These are phyloP conservation scores for Pterocles burchelli DNA, from an alignment of 2,113 vertebrate genomes.

Conservation along the genomic window DNA sequence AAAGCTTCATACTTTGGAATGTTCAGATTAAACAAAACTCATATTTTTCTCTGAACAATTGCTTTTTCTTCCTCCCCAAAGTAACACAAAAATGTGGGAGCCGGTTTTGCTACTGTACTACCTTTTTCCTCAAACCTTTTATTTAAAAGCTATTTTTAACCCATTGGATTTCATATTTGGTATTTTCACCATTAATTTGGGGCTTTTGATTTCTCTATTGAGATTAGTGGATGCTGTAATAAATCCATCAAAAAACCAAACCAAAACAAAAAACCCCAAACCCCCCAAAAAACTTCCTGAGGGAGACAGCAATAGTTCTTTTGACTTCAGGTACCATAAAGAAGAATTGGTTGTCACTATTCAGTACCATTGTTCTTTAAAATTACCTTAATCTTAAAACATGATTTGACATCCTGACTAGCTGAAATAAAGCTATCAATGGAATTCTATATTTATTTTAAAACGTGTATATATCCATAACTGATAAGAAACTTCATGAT, in stretches of 20 bases:
- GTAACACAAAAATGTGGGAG: not conserved
- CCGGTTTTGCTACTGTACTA: not conserved
- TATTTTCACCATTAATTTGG: not conserved
- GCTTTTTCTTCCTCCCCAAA: not conserved
- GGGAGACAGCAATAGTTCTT: not conserved
- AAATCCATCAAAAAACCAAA: not conserved
- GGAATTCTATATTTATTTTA: not conserved
- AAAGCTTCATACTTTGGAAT: not conserved
- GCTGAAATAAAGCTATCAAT: constrained; percentile 1
- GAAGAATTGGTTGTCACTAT: not conserved
- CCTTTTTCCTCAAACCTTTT: not conserved
- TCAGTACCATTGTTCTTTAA: not conserved
- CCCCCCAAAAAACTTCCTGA: not conserved
- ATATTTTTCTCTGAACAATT: not conserved
- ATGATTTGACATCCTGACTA: not conserved
- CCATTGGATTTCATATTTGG: not conserved
- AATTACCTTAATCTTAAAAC: constrained; percentile 30
- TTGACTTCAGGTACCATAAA: not conserved
- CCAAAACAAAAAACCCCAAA: no score
- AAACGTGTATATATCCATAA: not conserved
- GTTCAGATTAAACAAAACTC: not conserved
- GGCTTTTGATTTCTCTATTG: not conserved
- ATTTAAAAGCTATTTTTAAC: not conserved
- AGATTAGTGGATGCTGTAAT: not conserved
- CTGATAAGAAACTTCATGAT: not conserved